These are phyloP conservation scores for Nyctibius grandis DNA, from an alignment of 2,797 vertebrate species.

Conservation along the genomic window DNA sequence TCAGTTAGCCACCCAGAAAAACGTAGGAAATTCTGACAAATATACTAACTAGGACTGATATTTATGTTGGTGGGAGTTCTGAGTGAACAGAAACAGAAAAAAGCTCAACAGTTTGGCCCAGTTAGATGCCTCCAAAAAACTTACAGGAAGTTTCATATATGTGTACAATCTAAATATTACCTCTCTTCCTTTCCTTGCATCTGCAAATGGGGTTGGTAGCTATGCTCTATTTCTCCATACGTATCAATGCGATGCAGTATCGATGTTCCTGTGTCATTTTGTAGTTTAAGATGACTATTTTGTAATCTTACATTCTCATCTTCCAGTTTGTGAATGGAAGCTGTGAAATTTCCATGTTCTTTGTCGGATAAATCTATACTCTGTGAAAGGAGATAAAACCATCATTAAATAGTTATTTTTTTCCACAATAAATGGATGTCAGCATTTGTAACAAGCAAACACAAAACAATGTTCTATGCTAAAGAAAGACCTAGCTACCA, in stretches of 20 bases:
- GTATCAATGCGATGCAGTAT: not conserved
- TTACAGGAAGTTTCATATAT: not conserved
- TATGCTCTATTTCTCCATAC: not conserved
- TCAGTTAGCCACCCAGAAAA: not conserved
- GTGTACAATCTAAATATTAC: conserved; percentile 31
- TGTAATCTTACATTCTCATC: conserved; percentile 61
- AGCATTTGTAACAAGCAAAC: conserved; percentile 29
- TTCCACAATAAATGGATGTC: not conserved
- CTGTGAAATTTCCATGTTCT: conserved; percentile 22
- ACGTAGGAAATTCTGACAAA: not conserved
- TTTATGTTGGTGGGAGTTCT: not conserved
- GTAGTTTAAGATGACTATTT: conserved; percentile 50
- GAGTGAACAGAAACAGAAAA: not conserved
- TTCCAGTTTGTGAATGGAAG: conserved; percentile 42
- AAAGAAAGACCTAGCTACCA: conserved; percentile 14
- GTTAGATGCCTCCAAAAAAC: not conserved
- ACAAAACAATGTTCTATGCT: conserved; percentile 11
- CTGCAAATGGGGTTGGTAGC: conserved; percentile 26
- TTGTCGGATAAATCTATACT: conserved; percentile 52
- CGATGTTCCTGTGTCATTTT: not conserved
- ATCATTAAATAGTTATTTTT: conserved; percentile 18
- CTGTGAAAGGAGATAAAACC: conserved; percentile 60
- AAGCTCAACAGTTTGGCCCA: not conserved
- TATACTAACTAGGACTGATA: not conserved
- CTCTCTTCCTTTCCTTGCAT: conserved; percentile 58